These are phyloP conservation scores for Acanthis flammea DNA, from an alignment of 2,797 vertebrate genomes.

Conservation along the genomic window DNA sequence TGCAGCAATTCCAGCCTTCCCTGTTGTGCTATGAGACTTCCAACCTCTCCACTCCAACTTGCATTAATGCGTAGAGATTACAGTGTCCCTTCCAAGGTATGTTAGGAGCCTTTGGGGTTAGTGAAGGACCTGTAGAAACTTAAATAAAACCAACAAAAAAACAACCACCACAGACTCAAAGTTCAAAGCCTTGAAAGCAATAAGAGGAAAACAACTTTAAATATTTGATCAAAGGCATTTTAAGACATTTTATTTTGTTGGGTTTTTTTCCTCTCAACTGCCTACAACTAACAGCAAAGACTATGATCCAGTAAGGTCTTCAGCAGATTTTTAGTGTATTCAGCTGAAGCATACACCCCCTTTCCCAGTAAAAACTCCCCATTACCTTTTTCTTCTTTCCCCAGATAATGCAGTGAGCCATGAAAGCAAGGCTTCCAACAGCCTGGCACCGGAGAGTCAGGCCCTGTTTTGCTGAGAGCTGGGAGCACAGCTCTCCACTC, in stretches of 20 bases:
- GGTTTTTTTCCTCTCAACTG: background rate
- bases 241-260: background rate
- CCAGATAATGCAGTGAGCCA: background rate
- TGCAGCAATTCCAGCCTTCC: background rate
- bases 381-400: background rate
- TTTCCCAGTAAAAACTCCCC: background rate
- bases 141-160: background rate
- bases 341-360: background rate
- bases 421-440: background rate
- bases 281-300: background rate
- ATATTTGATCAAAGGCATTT: background rate
- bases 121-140: background rate
- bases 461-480: background rate
- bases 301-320: background rate
- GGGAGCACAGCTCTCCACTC: background rate
- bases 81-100: background rate
- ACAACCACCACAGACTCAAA: background rate
- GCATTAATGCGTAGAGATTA: background rate
- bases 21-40: background rate
- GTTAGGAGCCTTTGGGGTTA: background rate
- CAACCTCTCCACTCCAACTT: background rate
- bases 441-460: background rate
- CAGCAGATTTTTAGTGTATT: background rate
- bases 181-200: background rate
- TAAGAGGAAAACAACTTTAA: background rate